A percentile compares a stretch with the other conserved stretches of the same genome.
phyloP scores from a whole-genome alignment of 2,113 vertebrate genomes.

The Orthochromis malagaraziensis region DNA sequence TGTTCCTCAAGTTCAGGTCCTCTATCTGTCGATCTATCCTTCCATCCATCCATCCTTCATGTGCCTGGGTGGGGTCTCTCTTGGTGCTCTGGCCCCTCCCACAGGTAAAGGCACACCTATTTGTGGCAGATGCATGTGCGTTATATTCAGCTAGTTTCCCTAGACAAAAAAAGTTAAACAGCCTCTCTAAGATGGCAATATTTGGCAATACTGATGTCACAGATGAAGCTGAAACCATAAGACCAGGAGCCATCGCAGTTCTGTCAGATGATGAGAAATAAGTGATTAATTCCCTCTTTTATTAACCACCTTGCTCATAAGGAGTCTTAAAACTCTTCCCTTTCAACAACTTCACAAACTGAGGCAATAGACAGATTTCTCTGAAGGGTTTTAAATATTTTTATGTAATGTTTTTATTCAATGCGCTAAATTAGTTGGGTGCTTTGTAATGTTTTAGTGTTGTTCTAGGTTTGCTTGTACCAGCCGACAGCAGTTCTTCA shows the following conservation, averaged over 20 bases:
- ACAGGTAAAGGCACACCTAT: neutral
- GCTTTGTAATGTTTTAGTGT: neutral
- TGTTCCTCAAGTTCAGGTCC: neutral
- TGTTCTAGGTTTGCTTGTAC: neutral
- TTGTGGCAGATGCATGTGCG: neutral
- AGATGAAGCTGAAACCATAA: neutral
- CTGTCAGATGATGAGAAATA: neutral
- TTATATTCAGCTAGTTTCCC: neutral
- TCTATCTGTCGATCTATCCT: neutral
- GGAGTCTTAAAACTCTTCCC: neutral
- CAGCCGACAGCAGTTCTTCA: neutral
- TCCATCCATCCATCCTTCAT: neutral
- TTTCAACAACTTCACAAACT: neutral
- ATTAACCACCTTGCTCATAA: neutral
- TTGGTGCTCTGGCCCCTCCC: neutral
- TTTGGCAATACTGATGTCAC: neutral
- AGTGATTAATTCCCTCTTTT: neutral
- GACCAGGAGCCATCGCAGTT: neutral
- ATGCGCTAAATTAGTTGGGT: neutral
- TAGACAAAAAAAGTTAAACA: neutral
- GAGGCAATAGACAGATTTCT: neutral
- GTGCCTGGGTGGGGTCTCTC: neutral
- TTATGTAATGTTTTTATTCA: neutral
- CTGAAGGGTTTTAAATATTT: neutral
- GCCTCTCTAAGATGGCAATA: neutral